Conservation (phyloP, 1,140 invertebrate genomes). For the Rhopalosiphum padi region DNA sequence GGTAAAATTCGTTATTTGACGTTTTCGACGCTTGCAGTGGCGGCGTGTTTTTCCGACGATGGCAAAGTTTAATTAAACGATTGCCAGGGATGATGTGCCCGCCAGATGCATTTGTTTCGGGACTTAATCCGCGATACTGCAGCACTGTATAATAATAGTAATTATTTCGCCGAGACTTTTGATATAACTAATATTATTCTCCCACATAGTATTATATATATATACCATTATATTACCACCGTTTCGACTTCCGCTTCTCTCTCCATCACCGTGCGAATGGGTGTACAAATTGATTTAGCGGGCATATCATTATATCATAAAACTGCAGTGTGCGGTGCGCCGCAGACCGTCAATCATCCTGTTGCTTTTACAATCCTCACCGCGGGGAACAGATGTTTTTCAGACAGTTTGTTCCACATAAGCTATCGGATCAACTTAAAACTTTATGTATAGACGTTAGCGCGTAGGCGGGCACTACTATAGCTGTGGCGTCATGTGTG, state of each 20-base stretch:
- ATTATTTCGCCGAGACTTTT: neutral
- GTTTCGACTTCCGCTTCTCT: neutral
- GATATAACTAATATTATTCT: neutral
- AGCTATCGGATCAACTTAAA: neutral
- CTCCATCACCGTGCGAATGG: neutral
- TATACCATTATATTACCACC: neutral
- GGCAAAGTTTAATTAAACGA: slow-evolving; percentile 32
- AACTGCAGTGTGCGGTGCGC: neutral
- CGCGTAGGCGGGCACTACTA: neutral
- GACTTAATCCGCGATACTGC: neutral
- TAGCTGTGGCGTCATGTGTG: too few relatives aligned
- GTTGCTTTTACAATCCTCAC: neutral
- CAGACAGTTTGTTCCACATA: neutral
- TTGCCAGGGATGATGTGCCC: neutral
- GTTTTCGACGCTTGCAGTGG: neutral
- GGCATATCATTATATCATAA: neutral
- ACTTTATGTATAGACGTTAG: neutral
- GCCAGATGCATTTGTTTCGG: neutral
- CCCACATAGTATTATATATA: neutral
- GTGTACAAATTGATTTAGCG: neutral
- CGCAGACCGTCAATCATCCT: neutral
- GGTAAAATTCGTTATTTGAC: slow-evolving; percentile 20
- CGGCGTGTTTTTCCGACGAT: neutral
- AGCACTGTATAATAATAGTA: neutral
- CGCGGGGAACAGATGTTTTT: neutral